phyloP scores from a whole-genome alignment of 2,113 vertebrate species.

The Rattus norvegicus region DNA sequence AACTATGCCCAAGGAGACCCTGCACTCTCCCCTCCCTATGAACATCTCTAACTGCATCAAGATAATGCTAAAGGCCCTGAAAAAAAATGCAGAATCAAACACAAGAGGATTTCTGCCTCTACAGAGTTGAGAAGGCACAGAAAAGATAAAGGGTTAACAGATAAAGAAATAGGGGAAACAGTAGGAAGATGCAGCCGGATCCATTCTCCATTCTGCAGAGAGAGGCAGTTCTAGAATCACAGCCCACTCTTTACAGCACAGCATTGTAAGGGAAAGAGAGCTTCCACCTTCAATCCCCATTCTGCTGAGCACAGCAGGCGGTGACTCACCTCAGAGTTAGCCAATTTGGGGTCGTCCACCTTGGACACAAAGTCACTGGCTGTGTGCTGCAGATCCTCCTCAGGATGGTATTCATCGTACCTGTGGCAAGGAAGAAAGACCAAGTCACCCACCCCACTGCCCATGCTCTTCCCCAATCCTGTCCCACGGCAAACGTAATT shows the following conservation, averaged over 20 bases:
- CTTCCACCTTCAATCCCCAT: not conserved
- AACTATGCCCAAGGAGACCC: constrained; percentile 53
- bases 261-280: not conserved
- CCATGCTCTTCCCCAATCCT: not conserved
- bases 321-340: constrained; percentile 94
- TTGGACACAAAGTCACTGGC: constrained; percentile 97
- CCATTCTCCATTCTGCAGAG: not conserved
- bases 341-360: constrained; percentile 96
- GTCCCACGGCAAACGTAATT: not conserved
- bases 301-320: not conserved
- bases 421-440: constrained; percentile 80
- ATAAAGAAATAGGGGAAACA: not conserved
- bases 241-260: not conserved
- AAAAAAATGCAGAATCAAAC: not conserved
- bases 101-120: constrained; percentile 24
- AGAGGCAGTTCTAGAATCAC: not conserved
- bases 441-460: not conserved
- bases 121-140: constrained; percentile 29
- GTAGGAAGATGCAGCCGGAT: not conserved
- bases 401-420: constrained; percentile 95
- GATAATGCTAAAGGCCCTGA: constrained; percentile 18
- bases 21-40: constrained; percentile 55
- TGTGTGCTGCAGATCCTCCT: constrained; percentile 93
- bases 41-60: constrained; percentile 20
- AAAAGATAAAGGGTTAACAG: not conserved